These are phyloP conservation scores for Nasonia vitripennis DNA, from an alignment of 1,140 invertebrate species.

Conservation along the genomic window DNA sequence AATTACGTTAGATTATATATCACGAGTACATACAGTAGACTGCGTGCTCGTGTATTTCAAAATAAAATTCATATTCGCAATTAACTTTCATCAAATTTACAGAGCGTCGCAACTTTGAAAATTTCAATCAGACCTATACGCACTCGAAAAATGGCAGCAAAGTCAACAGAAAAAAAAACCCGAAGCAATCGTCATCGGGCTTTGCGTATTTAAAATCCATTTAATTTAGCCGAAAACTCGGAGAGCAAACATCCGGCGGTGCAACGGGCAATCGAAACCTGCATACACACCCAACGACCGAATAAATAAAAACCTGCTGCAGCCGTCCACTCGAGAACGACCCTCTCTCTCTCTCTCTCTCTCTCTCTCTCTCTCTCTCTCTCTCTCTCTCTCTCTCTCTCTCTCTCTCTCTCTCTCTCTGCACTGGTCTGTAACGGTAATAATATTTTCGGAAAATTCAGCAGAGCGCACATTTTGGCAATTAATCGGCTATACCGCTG, in stretches of 20 bases:
- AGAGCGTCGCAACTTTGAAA: not conserved
- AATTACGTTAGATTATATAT: too few species aligned
- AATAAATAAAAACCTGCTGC: conserved; percentile 32
- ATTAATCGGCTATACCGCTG: conserved; percentile 41
- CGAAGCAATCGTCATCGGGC: not conserved
- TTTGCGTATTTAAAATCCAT: conserved; percentile 17
- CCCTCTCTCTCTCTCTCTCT: not conserved
- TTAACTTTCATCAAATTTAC: too few species aligned
- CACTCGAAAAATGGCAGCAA: not conserved
- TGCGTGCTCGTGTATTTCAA: too few species aligned
- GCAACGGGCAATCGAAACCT: not conserved
- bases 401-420: too few species aligned
- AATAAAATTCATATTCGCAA: too few species aligned
- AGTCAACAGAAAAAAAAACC: not conserved
- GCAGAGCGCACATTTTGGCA: conserved; percentile 24
- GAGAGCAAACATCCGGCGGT: not conserved
- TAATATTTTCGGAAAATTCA: conserved; percentile 38
- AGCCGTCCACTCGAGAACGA: conserved; percentile 7
- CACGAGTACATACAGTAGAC: too few species aligned
- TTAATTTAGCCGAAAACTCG: conserved; percentile 13
- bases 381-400: too few species aligned
- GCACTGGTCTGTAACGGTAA: not conserved
- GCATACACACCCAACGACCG: not conserved
- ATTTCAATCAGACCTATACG: not conserved
- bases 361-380: too few species aligned